Conservation (phyloP, 2,113 vertebrate genomes). For the Myodes glareolus region DNA sequence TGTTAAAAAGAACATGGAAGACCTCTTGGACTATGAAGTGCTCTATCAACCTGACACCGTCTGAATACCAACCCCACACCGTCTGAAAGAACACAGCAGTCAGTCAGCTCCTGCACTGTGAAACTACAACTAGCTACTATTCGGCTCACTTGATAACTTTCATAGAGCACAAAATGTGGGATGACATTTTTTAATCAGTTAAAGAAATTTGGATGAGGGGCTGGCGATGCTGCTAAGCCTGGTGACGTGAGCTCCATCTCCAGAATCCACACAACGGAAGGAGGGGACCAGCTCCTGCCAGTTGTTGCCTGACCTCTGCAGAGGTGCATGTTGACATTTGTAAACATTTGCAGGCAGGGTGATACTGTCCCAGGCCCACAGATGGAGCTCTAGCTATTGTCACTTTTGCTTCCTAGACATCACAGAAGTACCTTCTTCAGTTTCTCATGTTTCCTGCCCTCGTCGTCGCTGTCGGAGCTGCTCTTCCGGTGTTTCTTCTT, state of each 20-base stretch:
- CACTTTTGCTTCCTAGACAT: background rate
- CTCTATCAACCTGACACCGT: background rate
- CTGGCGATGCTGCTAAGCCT: background rate
- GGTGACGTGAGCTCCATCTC: background rate
- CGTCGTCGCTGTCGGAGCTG: constrained; percentile 92
- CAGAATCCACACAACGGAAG: background rate
- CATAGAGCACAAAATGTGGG: constrained; percentile 22
- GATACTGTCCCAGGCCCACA: background rate
- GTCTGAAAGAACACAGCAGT: background rate
- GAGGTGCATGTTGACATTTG: background rate
- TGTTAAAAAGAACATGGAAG: background rate
- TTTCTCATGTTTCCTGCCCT: constrained; percentile 96
- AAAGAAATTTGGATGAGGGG: background rate
- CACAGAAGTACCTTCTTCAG: constrained; percentile 91
- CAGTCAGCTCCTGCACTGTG: background rate
- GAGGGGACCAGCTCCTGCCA: background rate
- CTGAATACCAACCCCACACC: background rate
- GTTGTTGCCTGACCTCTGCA: no score
- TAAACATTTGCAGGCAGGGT: background rate
- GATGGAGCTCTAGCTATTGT: background rate
- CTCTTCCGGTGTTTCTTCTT: constrained; percentile 93
- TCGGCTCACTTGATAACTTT: background rate
- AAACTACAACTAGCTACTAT: background rate
- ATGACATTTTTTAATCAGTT: background rate
- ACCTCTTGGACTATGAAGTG: background rate